Evolutionary conservation across 1,140 invertebrate genomes (phyloP).

Genomic region (Elysia chlorotica): DNA sequence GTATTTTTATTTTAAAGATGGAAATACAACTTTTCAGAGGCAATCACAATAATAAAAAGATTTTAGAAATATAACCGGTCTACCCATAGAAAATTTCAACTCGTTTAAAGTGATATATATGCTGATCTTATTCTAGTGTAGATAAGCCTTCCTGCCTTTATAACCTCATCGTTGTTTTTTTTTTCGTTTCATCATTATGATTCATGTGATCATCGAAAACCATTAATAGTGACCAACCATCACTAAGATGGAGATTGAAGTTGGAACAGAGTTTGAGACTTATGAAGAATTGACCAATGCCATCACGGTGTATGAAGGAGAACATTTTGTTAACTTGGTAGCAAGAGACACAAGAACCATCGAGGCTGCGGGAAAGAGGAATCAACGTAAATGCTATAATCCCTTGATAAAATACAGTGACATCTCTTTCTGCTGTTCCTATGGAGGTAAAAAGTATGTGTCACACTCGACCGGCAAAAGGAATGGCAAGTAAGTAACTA

Average conservation of each 20-base stretch:
- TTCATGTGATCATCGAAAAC: too few species aligned
- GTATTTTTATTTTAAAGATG: too few species aligned
- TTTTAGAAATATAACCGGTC: too few species aligned
- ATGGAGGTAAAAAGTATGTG: slow-evolving; percentile 20
- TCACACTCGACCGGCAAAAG: slow-evolving; percentile 16
- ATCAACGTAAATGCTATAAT: slow-evolving; percentile 12
- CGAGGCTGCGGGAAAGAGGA: slow-evolving; percentile 8
- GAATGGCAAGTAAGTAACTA: slow-evolving; percentile 20
- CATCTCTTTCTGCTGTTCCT: slow-evolving; percentile 15
- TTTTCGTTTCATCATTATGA: too few species aligned
- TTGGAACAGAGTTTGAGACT: slow-evolving; percentile 11
- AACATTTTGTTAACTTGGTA: slow-evolving; percentile 17
- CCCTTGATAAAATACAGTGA: slow-evolving; percentile 15
- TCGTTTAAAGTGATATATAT: too few species aligned
- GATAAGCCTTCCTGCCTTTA: too few species aligned
- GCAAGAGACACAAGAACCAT: slow-evolving; percentile 12
- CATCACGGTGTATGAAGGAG: slow-evolving; percentile 2
- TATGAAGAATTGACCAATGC: slow-evolving; percentile 17
- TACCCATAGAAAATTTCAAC: too few species aligned
- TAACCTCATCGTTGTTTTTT: too few species aligned
- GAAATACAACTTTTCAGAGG: too few species aligned
- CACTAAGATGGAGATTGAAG: slow-evolving; percentile 4
- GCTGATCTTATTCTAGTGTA: too few species aligned
- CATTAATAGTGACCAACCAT: too few species aligned
- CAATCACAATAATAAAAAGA: too few species aligned